These are phyloP conservation scores for Vombatus ursinus DNA, from an alignment of 2,113 vertebrate species.

Conservation along the genomic window DNA sequence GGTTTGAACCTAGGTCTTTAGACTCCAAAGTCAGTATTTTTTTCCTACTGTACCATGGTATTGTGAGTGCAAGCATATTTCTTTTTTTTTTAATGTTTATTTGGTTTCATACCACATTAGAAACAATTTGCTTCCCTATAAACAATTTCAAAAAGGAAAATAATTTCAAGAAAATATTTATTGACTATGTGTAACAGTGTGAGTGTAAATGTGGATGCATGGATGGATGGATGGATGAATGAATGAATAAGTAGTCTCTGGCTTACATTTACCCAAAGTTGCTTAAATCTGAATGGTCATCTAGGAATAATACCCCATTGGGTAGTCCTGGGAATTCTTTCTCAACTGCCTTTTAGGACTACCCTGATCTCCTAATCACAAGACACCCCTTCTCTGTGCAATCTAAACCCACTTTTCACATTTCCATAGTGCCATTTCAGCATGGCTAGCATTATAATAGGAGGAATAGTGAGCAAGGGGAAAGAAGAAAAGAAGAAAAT, in stretches of 20 bases:
- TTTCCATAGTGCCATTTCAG: background rate
- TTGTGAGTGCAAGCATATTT: background rate
- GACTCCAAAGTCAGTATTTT: background rate
- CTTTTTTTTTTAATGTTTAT: background rate
- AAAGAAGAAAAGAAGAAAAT: background rate
- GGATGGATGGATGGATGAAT: too few relatives aligned
- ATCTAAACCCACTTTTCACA: background rate
- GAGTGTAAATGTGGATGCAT: too few relatives aligned
- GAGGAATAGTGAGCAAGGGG: background rate
- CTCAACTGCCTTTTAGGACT: background rate
- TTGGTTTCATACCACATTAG: background rate
- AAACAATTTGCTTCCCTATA: background rate
- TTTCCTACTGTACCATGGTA: background rate
- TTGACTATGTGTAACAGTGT: background rate
- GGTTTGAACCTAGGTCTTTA: background rate
- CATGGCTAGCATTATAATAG: background rate
- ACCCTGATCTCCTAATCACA: background rate
- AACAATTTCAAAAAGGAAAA: background rate
- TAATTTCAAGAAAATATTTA: background rate
- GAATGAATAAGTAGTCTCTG: background rate
- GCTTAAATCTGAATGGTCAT: background rate
- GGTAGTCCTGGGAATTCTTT: background rate
- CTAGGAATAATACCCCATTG: background rate
- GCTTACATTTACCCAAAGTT: background rate
- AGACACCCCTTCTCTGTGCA: background rate